These are phyloP conservation scores for Heliconius cydno DNA, from an alignment of 2,888 invertebrate genomes.

Conservation along the genomic window DNA sequence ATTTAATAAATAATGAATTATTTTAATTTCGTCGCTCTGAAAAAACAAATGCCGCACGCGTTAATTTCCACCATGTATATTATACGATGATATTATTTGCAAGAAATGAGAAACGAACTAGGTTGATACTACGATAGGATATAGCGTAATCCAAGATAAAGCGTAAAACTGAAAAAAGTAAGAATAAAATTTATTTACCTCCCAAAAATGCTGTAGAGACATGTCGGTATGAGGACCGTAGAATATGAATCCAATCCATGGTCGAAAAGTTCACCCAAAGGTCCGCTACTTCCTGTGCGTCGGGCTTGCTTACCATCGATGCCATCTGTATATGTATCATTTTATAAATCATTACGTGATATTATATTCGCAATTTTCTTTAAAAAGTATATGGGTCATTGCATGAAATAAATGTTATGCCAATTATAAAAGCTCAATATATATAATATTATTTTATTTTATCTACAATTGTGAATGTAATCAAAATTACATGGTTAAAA, in stretches of 20 bases:
- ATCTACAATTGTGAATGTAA: too few relatives aligned
- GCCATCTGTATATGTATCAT: slow-evolving; percentile 87
- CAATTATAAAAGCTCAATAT: too few relatives aligned
- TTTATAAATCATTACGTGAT: background rate
- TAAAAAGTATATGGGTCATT: too few relatives aligned
- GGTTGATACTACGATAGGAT: background rate
- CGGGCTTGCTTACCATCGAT: slow-evolving; percentile 99
- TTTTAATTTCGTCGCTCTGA: too few relatives aligned
- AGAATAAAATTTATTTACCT: slow-evolving; percentile 59
- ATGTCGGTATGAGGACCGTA: slow-evolving; percentile 96
- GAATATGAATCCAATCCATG: slow-evolving; percentile 99
- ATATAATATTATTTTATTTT: too few relatives aligned
- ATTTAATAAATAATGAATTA: too few relatives aligned
- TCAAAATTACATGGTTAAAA: background rate
- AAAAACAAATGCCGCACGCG: too few relatives aligned
- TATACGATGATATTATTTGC: too few relatives aligned
- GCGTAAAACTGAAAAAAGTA: background rate
- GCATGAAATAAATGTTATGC: too few relatives aligned
- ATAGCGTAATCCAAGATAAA: background rate
- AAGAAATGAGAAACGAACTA: too few relatives aligned
- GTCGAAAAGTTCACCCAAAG: slow-evolving; percentile 98
- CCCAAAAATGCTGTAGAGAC: slow-evolving; percentile 97
- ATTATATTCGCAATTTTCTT: background rate
- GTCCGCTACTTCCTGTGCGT: slow-evolving; percentile 95
- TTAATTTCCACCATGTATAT: too few relatives aligned